These are phyloP conservation scores for Pseudochaenichthys georgianus DNA, from an alignment of 2,797 vertebrate species.

Conservation along the genomic window DNA sequence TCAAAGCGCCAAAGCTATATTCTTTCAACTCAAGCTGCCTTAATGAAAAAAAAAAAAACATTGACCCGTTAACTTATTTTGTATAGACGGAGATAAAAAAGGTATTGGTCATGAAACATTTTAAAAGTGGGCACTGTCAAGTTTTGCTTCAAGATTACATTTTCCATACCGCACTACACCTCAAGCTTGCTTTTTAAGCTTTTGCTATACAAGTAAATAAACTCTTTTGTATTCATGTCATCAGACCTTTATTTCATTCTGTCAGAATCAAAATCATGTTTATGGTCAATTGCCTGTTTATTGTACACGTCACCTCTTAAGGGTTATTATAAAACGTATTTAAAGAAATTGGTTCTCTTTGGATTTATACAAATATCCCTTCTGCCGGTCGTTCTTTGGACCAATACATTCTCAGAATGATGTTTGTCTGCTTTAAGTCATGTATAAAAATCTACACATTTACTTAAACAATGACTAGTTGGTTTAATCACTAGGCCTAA, in stretches of 20 bases:
- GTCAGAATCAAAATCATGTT: conserved; percentile 16
- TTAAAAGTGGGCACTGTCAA: background rate
- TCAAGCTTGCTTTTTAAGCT: conserved; percentile 26
- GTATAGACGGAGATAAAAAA: background rate
- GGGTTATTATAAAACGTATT: background rate
- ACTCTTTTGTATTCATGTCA: background rate
- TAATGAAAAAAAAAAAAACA: conserved; percentile 58
- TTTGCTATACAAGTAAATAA: conserved; percentile 14
- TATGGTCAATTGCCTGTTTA: conserved; percentile 12
- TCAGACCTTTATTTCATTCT: conserved; percentile 5
- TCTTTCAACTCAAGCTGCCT: conserved; percentile 64
- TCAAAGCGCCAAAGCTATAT: conserved; percentile 64
- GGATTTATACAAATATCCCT: conserved; percentile 32
- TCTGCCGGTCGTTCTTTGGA: conserved; percentile 60
- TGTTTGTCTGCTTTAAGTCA: background rate
- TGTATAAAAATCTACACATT: background rate
- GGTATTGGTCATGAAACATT: conserved; percentile 6
- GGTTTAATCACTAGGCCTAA: background rate
- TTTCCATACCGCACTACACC: conserved; percentile 21
- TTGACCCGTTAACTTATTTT: conserved; percentile 17
- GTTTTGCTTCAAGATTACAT: background rate
- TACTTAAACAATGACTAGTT: background rate
- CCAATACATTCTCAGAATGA: conserved; percentile 62
- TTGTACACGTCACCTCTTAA: conserved; percentile 30
- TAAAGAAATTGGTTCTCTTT: conserved; percentile 19